Base-by-base conservation (phyloP, 2,797 vertebrate species). In the Rhinella marina region DNA sequence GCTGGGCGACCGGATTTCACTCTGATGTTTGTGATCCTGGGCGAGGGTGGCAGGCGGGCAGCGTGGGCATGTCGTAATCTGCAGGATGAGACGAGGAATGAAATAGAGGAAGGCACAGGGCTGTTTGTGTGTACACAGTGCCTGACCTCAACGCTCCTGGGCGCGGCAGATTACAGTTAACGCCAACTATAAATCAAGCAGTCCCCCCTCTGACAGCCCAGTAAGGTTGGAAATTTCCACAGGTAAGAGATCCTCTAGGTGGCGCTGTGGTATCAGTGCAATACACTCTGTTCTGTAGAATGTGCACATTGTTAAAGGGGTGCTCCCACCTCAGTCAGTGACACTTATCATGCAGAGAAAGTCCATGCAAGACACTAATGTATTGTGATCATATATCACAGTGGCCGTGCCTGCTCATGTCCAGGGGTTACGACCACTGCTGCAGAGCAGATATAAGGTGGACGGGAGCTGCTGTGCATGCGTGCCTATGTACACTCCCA, bases 51-150 rank as follows among this genome's bases (percentile, higher is more conserved):
- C 56, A 32, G 62, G 1, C 7, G 48, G 54, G 41, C 41, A 76
- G 48, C 27, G 6, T 56, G 66, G 54, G n/a, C 54, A 61, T 81
- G 52, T 57, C 17, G 52, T 73, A 50, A 48, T 48, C 72, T 80
- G 76, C 7, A 52, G 77, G 77, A 77, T 41, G 72, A 62, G 29
- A 73, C 57, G 3, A 17, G 82, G 23, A 32, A 54, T 17, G 50
- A 56, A 12, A 73, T 21, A 11, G 82, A 75, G 75, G 50, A 19
- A 66, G 29, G 57, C 6, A 0, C 19, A 5, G 0, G 0, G 29
- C 2, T 84, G 87, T 88, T 88, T 88, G 66, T 84, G 79, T 84
- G 64, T 88, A 88, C 62, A 84, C 87, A 80, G 1, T 3, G 27
- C 77, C 17, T 85, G 87, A 81, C 87, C 87, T 81, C 56, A 7